Conservation (phyloP, 1,140 invertebrate genomes). For the Delia radicum region DNA sequence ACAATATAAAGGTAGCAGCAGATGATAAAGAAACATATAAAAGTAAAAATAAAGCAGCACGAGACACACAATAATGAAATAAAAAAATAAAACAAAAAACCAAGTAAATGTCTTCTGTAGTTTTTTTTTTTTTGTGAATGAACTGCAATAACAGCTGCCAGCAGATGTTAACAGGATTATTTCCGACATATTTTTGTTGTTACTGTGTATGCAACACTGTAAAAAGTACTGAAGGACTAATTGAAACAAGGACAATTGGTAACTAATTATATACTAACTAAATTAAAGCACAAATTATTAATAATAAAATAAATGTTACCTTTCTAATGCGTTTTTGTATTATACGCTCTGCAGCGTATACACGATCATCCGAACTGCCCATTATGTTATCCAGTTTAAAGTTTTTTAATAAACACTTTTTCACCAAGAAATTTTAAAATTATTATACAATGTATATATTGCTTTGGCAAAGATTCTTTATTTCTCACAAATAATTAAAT, state of each 20-base stretch:
- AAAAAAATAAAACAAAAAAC: neutral
- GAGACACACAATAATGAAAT: neutral
- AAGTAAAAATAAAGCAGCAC: constrained; percentile 8
- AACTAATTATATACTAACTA: neutral
- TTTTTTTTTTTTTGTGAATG: constrained; percentile 10
- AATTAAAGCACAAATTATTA: neutral
- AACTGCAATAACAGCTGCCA: constrained; percentile 8
- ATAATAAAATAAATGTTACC: constrained; percentile 63
- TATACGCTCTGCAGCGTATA: constrained; percentile 94
- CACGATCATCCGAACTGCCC: constrained; percentile 71
- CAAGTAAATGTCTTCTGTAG: neutral
- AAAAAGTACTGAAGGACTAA: neutral
- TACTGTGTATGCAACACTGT: neutral
- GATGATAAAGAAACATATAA: neutral
- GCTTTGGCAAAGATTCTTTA: no score
- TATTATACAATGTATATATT: no score
- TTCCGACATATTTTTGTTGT: neutral
- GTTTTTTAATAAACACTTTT: neutral
- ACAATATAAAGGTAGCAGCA: neutral
- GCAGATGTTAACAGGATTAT: constrained; percentile 17
- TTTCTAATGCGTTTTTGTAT: constrained; percentile 89
- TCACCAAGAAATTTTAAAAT: neutral
- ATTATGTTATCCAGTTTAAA: constrained; percentile 59
- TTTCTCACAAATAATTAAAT: no score
- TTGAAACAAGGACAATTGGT: neutral